These are phyloP conservation scores for Nineta flava DNA, from an alignment of 2,888 invertebrate genomes.

Conservation along the genomic window DNA sequence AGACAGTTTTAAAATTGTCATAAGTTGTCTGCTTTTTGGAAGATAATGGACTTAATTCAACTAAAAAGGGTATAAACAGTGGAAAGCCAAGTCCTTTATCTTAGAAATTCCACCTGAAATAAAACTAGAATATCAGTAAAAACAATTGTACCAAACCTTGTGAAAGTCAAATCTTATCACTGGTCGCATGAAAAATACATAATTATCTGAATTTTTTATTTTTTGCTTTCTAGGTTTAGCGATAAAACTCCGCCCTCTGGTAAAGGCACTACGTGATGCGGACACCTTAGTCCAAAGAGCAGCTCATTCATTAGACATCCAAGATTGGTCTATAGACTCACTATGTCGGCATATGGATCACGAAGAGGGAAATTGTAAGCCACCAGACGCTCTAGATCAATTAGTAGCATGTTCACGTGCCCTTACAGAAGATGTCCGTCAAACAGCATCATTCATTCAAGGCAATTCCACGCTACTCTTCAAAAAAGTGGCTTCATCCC, in stretches of 20 bases:
- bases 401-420: slow-evolving; percentile 75
- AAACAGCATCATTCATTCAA: slow-evolving; percentile 81
- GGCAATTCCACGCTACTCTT: slow-evolving; percentile 66
- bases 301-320: slow-evolving; percentile 53
- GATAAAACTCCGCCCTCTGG: slow-evolving; percentile 58
- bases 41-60: too few relatives aligned
- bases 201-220: too few relatives aligned
- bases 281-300: slow-evolving; percentile 67
- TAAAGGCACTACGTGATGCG: slow-evolving; percentile 64
- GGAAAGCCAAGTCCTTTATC: too few relatives aligned
- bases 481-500: slow-evolving; percentile 35
- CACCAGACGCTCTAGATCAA: slow-evolving; percentile 75
- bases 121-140: too few relatives aligned
- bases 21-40: too few relatives aligned
- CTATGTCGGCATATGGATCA: slow-evolving; percentile 26
- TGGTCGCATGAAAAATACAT: too few relatives aligned
- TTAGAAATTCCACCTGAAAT: too few relatives aligned
- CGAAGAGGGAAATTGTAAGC: slow-evolving; percentile 35
- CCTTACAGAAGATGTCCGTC: slow-evolving; percentile 75
- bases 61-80: too few relatives aligned
- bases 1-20: too few relatives aligned
- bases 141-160: too few relatives aligned
- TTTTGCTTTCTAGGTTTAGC: slow-evolving; percentile 33
- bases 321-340: slow-evolving; percentile 61
- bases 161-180: too few relatives aligned